A percentile compares a stretch with the other conserved stretches of the same genome.
These are phyloP conservation scores for Drosophila orena DNA, from an alignment of 1,140 invertebrate genomes.

Conservation along the genomic window DNA sequence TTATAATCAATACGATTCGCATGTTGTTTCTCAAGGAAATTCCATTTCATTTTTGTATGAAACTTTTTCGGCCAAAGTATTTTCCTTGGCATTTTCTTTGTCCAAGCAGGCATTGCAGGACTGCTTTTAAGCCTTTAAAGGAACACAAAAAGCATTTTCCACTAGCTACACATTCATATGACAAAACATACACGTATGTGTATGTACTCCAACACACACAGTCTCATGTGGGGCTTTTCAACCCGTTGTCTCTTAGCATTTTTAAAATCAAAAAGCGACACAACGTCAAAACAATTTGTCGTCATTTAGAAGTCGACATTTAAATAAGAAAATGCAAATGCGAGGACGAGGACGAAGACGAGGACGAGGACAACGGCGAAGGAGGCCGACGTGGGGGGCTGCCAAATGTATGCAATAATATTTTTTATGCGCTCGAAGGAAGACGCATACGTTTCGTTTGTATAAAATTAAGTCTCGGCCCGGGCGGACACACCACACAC, in stretches of 20 bases:
- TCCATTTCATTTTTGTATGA: constrained; percentile 3
- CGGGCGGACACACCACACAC: constrained; percentile 15
- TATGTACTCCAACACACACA: constrained; percentile 1
- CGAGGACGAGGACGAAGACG: constrained; percentile 38
- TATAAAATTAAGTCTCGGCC: constrained; percentile 70
- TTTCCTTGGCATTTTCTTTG: constrained; percentile 35
- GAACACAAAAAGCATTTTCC: constrained; percentile 64
- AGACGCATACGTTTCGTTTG: constrained; percentile 76
- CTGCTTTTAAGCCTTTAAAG: constrained; percentile 67
- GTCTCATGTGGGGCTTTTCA: constrained; percentile 47
- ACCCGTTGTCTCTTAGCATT: constrained; percentile 63
- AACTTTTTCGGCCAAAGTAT: constrained; percentile 14
- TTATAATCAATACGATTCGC: constrained; percentile 2
- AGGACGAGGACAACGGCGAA: constrained; percentile 21
- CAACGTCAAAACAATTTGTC: constrained; percentile 83
- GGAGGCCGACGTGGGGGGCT: constrained; percentile 31
- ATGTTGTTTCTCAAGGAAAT: constrained; percentile 8
- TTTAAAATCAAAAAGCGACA: constrained; percentile 81
- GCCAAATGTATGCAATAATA: constrained; percentile 82
- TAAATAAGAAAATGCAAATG: constrained; percentile 83
- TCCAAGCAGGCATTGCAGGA: constrained; percentile 41
- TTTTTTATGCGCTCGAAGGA: constrained; percentile 71
- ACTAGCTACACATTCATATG: constrained; percentile 40
- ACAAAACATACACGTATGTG: neutral
- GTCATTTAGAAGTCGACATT: constrained; percentile 83